A percentile compares a stretch with the other conserved stretches of the same genome.
These are phyloP conservation scores for Atlantisia rogersi DNA, from an alignment of 2,113 vertebrate genomes.

Conservation along the genomic window DNA sequence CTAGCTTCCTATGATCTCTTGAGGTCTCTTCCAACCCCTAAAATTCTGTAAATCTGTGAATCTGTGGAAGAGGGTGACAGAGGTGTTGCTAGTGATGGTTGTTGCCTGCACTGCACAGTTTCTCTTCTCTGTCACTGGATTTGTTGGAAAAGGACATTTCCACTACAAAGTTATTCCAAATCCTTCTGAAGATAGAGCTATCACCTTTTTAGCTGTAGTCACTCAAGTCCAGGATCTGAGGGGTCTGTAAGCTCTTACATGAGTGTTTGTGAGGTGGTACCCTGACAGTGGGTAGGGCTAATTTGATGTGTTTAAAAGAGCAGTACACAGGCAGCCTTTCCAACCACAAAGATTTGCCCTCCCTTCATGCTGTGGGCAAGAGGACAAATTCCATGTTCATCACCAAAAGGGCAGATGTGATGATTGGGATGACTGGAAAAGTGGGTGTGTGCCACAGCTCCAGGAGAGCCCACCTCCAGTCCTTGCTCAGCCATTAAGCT, in stretches of 20 bases:
- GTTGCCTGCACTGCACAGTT: neutral
- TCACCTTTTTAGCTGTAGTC: neutral
- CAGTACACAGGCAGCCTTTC: neutral
- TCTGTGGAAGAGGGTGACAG: neutral
- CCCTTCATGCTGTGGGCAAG: accelerated
- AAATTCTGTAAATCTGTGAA: too few relatives aligned
- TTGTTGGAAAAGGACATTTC: neutral
- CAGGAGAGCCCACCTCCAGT: neutral
- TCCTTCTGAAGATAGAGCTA: neutral
- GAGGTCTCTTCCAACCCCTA: too few relatives aligned
- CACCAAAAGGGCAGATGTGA: neutral
- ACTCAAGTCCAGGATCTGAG: neutral
- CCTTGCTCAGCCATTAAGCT: neutral
- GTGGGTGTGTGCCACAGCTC: neutral
- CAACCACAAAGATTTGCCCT: neutral
- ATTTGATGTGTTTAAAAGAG: neutral
- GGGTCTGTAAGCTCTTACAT: neutral
- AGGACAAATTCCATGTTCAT: neutral
- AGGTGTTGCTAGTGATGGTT: neutral
- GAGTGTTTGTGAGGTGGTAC: neutral
- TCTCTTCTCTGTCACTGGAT: neutral
- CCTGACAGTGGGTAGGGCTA: neutral
- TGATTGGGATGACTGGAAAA: neutral
- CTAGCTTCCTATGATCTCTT: too few relatives aligned
- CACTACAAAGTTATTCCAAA: neutral